Conservation (phyloP, 1,140 invertebrate species). For the Drosophila takahashii region DNA sequence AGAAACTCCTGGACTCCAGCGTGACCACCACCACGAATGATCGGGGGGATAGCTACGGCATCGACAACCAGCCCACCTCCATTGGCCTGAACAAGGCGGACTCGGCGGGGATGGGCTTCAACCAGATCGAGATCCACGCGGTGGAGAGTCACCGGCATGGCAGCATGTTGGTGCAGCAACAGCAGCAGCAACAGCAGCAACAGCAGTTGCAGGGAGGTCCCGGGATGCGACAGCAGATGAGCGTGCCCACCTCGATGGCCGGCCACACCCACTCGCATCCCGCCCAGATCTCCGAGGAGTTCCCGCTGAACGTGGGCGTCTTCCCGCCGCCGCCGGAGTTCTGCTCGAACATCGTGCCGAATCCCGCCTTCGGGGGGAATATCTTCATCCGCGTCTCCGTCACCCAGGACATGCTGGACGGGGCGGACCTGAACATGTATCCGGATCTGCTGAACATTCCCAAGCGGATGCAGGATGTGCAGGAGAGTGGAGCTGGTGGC, state of each 20-base stretch:
- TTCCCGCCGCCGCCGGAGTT: slow-evolving; percentile 89
- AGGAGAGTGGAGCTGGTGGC: slow-evolving; percentile 70
- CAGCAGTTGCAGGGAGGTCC: slow-evolving; percentile 7
- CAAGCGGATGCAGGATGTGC: slow-evolving; percentile 86
- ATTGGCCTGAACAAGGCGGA: slow-evolving; percentile 78
- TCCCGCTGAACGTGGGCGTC: slow-evolving; percentile 85
- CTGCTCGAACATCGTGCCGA: slow-evolving; percentile 86
- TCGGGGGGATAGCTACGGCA: slow-evolving; percentile 87
- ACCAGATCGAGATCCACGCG: slow-evolving; percentile 90
- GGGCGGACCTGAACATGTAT: slow-evolving; percentile 88
- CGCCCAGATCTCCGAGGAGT: slow-evolving; percentile 74
- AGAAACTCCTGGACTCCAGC: slow-evolving; percentile 91
- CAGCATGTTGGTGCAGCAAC: slow-evolving; percentile 48
- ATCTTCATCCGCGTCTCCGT: slow-evolving; percentile 91
- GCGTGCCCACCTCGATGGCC: slow-evolving; percentile 78
- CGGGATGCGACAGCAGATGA: slow-evolving; percentile 71
- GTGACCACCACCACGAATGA: slow-evolving; percentile 91
- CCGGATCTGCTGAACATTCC: slow-evolving; percentile 91
- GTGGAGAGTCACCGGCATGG: slow-evolving; percentile 86
- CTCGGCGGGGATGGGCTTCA: slow-evolving; percentile 84
- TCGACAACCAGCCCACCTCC: slow-evolving; percentile 85
- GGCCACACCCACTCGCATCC: slow-evolving; percentile 62
- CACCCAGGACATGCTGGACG: slow-evolving; percentile 88
- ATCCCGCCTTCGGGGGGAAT: slow-evolving; percentile 87
- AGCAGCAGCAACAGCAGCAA: slow-evolving; percentile 51